Conservation (phyloP, 2,888 invertebrate genomes). For the Myopa tessellatipennis region DNA sequence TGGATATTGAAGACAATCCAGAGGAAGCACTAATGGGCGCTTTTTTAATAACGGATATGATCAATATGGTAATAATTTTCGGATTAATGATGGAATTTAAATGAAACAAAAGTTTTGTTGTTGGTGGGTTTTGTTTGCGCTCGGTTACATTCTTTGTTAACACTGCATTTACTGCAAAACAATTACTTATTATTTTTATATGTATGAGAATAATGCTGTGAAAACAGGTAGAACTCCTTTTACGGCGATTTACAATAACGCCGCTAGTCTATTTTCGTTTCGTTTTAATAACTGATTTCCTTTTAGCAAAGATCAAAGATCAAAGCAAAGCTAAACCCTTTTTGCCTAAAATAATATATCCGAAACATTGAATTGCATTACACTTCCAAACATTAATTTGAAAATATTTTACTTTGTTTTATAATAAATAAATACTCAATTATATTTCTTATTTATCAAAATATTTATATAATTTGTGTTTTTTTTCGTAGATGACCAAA, state of each 20-base stretch:
- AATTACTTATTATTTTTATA: conserved; percentile 41
- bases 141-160: conserved; percentile 14
- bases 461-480: conserved; percentile 11
- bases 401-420: too few relatives aligned
- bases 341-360: too few relatives aligned
- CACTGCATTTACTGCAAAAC: conserved; percentile 37
- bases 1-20: conserved; percentile 99
- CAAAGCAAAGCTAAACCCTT: too few relatives aligned
- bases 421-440: too few relatives aligned
- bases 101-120: neutral
- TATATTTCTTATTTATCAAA: too few relatives aligned
- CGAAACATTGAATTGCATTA: too few relatives aligned
- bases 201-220: neutral
- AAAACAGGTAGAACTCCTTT: too few relatives aligned
- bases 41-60: conserved; percentile 96
- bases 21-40: conserved; percentile 99
- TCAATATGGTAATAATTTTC: conserved; percentile 77
- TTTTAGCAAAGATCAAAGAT: too few relatives aligned
- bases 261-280: too few relatives aligned
- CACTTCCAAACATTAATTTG: too few relatives aligned
- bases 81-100: neutral
- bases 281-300: too few relatives aligned
- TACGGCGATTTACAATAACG: too few relatives aligned
- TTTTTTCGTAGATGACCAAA: conserved; percentile 74
- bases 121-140: neutral